Conservation (phyloP, 2,113 vertebrate species). For the Elgaria multicarinata region DNA sequence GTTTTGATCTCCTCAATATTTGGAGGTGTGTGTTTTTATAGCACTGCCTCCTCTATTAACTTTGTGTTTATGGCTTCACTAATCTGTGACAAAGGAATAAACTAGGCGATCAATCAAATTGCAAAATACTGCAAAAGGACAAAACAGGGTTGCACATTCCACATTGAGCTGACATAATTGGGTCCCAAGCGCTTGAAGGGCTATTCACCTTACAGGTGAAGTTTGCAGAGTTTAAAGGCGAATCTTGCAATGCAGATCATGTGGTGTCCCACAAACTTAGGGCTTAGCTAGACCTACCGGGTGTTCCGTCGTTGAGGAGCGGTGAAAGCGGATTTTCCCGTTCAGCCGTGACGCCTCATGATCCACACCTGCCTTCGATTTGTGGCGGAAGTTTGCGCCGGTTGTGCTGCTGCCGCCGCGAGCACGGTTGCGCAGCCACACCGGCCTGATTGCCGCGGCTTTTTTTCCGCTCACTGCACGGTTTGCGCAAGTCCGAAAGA, state of each 20-base stretch:
- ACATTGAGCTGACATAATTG: slow-evolving; percentile 38
- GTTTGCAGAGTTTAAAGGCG: slow-evolving; percentile 10
- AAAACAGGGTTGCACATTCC: slow-evolving; percentile 1
- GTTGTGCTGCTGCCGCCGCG: too few relatives aligned
- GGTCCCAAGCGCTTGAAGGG: slow-evolving; percentile 38
- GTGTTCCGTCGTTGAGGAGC: too few relatives aligned
- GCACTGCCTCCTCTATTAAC: slow-evolving; percentile 57
- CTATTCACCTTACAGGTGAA: slow-evolving; percentile 42
- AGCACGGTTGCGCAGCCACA: too few relatives aligned
- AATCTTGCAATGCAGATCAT: not conserved
- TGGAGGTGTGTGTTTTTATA: slow-evolving; percentile 47
- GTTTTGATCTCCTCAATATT: slow-evolving; percentile 47
- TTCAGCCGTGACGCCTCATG: too few relatives aligned
- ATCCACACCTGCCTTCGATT: too few relatives aligned
- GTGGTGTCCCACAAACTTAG: not conserved
- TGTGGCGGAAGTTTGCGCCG: too few relatives aligned
- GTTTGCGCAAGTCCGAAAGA: too few relatives aligned
- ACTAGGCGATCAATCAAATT: slow-evolving; percentile 37
- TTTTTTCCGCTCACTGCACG: too few relatives aligned
- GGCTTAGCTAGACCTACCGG: too few relatives aligned
- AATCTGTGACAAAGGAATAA: slow-evolving; percentile 35
- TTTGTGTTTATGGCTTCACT: slow-evolving; percentile 26
- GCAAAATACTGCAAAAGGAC: slow-evolving; percentile 44
- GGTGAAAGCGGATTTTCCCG: too few relatives aligned
- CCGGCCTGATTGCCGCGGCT: too few relatives aligned